phyloP scores from a whole-genome alignment of 2,113 vertebrate genomes.

The Macroglossus sobrinus region DNA sequence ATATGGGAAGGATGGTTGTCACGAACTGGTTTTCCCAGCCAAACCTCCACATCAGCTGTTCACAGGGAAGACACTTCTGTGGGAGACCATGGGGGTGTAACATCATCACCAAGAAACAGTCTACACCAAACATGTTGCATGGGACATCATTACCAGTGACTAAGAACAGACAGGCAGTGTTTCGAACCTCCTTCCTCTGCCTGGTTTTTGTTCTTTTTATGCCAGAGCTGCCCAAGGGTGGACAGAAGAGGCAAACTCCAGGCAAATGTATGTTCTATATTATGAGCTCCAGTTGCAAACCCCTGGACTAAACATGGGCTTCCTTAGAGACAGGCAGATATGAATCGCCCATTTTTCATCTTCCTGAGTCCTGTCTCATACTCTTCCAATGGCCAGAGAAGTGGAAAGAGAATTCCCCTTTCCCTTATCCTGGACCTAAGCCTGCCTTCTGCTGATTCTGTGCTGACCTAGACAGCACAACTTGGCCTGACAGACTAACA shows the following conservation, averaged over 20 bases:
- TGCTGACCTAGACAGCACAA: neutral
- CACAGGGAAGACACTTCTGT: neutral
- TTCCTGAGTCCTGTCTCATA: neutral
- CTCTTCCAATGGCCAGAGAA: neutral
- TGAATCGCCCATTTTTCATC: neutral
- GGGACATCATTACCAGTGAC: neutral
- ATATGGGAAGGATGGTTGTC: accelerated
- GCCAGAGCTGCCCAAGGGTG: neutral
- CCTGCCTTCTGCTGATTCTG: neutral
- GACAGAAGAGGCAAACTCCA: neutral
- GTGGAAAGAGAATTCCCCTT: neutral
- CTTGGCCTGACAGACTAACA: neutral
- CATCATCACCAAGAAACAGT: neutral
- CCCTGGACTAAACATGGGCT: accelerated
- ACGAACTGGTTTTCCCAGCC: neutral
- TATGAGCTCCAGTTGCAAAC: neutral
- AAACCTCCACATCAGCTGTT: neutral
- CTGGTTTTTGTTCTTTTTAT: neutral
- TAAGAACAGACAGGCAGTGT: neutral
- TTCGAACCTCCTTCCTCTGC: neutral
- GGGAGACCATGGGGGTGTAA: neutral
- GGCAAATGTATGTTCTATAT: neutral
- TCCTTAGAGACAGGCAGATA: neutral
- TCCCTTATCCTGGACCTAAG: too few species aligned
- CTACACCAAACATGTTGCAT: neutral